Evolutionary conservation across 1,140 invertebrate species (phyloP).

Genomic region (Tenebrio molitor): DNA sequence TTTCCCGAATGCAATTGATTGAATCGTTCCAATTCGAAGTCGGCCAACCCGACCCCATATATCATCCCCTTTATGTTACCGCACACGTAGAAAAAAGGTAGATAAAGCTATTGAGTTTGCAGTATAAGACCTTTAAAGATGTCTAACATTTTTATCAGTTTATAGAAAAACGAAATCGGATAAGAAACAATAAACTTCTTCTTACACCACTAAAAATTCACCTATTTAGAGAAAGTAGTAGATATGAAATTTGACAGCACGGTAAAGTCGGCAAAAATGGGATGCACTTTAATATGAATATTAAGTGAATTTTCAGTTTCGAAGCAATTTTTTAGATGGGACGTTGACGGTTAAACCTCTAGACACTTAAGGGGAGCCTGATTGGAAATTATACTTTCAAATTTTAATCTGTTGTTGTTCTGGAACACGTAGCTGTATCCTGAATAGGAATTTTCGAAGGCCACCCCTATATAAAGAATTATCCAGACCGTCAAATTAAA

Average conservation of each 20-base stretch:
- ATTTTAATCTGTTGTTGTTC: constrained; percentile 21
- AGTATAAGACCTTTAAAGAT: constrained; percentile 1
- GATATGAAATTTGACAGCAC: no score
- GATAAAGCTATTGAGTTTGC: constrained; percentile 18
- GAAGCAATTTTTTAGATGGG: not conserved
- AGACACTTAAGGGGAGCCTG: constrained; percentile 25
- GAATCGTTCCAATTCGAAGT: constrained; percentile 24
- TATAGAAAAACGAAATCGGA: not conserved
- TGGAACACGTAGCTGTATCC: not conserved
- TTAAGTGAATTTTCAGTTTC: no score
- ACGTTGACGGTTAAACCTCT: not conserved
- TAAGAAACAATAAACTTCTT: constrained; percentile 20
- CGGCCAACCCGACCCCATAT: constrained; percentile 11
- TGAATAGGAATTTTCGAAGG: not conserved
- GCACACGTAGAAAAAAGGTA: constrained; percentile 22
- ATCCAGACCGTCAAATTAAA: constrained; percentile 23
- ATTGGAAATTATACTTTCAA: constrained; percentile 24
- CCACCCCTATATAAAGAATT: constrained; percentile 14
- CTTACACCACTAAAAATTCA: constrained; percentile 18
- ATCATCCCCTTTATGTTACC: constrained; percentile 35
- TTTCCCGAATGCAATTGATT: constrained; percentile 25
- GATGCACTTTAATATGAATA: no score
- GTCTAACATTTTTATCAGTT: constrained; percentile 21
- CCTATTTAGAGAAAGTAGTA: no score
- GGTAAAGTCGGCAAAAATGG: no score